A percentile compares a stretch with the other conserved stretches of the same genome.
Conservation (phyloP, 2,797 vertebrate genomes). For the Apodemus agrarius region DNA sequence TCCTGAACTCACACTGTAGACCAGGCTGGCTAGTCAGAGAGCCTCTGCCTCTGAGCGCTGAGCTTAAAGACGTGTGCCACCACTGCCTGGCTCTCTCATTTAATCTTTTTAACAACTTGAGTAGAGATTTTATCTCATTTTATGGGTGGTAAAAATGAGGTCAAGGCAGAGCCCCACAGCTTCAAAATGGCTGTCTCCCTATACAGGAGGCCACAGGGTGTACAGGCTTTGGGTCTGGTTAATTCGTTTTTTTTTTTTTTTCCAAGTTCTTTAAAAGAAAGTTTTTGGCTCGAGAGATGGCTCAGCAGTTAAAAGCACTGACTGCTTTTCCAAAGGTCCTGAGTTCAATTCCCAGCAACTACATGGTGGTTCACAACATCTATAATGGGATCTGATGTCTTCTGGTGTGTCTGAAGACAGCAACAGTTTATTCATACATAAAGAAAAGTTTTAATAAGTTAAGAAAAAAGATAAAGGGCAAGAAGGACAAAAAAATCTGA, state of each 20-base stretch:
- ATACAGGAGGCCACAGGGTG: too few relatives aligned
- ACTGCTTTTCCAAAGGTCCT: too few relatives aligned
- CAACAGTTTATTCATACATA: too few relatives aligned
- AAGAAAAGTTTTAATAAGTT: slow-evolving; percentile 38
- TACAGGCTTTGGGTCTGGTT: neutral
- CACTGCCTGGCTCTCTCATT: neutral
- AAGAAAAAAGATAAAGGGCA: slow-evolving; percentile 20
- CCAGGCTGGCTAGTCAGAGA: neutral
- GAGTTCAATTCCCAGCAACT: too few relatives aligned
- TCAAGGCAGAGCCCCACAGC: neutral
- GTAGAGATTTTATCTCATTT: neutral
- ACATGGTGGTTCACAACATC: too few relatives aligned
- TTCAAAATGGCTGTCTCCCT: neutral
- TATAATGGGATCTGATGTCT: too few relatives aligned
- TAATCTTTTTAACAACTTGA: slow-evolving; percentile 3
- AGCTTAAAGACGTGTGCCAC: neutral
- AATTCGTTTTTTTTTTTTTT: too few relatives aligned
- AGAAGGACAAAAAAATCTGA: slow-evolving; percentile 32
- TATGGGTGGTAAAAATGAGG: neutral
- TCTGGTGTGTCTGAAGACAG: too few relatives aligned
- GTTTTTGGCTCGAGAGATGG: neutral
- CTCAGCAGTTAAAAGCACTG: too few relatives aligned
- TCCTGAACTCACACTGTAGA: neutral
- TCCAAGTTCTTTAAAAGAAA: neutral
- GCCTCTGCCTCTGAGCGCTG: neutral